Percentiles rank a stretch among this genome's conserved stretches.
Conservation (phyloP, 92 coral and sea anemone genomes). For the Chrysogorgia sp. region DNA sequence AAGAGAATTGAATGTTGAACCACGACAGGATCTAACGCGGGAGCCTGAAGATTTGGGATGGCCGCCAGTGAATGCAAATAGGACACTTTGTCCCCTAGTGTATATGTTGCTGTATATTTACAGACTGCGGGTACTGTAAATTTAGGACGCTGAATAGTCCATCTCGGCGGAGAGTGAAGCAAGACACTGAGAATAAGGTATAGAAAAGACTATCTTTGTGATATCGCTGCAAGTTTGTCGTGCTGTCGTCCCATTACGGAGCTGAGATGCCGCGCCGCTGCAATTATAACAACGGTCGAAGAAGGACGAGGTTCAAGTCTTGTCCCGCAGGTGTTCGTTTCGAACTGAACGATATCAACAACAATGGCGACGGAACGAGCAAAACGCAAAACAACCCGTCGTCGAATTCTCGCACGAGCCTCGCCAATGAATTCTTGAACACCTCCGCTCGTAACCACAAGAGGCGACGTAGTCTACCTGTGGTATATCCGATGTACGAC, state of each 20-base stretch:
- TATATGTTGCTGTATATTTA: background rate
- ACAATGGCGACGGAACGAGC: background rate
- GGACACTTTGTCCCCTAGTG: too few species aligned
- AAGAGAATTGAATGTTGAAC: too few species aligned
- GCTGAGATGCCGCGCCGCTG: background rate
- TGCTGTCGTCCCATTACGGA: background rate
- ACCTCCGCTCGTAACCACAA: background rate
- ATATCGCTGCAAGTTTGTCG: background rate
- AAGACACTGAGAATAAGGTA: background rate
- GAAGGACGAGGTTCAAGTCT: slow-evolving; percentile 2
- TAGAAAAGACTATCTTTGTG: background rate
- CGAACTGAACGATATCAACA: background rate
- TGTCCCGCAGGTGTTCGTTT: slow-evolving; percentile 36
- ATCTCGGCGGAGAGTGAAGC: background rate
- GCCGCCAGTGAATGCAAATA: too few species aligned
- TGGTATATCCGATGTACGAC: background rate
- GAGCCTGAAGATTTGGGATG: too few species aligned
- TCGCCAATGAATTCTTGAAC: background rate
- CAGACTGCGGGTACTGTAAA: background rate
- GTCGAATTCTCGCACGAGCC: background rate
- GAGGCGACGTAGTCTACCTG: background rate
- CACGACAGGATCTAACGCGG: too few species aligned
- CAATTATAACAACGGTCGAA: background rate
- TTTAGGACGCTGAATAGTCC: background rate
- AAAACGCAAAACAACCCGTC: background rate